These are phyloP conservation scores for Tauraco hartlaubi DNA, from an alignment of 2,797 vertebrate species.

Conservation along the genomic window DNA sequence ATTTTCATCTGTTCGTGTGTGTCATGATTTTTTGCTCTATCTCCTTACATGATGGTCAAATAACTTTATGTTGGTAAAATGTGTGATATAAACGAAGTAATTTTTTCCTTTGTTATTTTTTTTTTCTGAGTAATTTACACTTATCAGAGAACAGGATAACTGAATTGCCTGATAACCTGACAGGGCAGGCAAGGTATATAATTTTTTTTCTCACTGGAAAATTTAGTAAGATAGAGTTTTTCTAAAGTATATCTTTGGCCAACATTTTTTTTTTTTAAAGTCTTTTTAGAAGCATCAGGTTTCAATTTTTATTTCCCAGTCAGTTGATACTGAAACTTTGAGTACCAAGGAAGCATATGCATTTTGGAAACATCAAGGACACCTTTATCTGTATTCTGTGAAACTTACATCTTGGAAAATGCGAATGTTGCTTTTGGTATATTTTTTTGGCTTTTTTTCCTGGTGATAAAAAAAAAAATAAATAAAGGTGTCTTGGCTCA, in stretches of 20 bases:
- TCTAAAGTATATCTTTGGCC: neutral
- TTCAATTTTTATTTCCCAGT: neutral
- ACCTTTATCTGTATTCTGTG: neutral
- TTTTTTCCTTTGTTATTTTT: neutral
- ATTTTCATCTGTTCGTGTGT: neutral
- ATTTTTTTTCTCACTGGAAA: neutral
- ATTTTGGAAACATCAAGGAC: neutral
- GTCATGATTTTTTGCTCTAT: neutral
- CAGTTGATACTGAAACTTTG: neutral
- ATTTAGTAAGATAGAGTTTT: neutral
- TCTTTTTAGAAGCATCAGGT: rapidly evolving
- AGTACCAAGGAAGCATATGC: neutral
- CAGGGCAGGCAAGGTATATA: neutral
- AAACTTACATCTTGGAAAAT: neutral
- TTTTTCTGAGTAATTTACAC: neutral
- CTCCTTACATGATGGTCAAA: neutral
- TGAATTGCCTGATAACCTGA: neutral
- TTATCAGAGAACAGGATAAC: neutral
- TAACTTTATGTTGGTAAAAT: neutral
- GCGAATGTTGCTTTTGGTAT: neutral
- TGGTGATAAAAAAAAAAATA: neutral
- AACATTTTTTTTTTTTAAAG: neutral
- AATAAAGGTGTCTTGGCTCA: neutral
- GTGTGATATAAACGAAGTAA: neutral
- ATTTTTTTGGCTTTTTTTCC: neutral